Evolutionary conservation across 2,888 invertebrate species (phyloP), one percentile per base, ranked within the genome.

Genomic region (Drosophila fulvimacula): DNA sequence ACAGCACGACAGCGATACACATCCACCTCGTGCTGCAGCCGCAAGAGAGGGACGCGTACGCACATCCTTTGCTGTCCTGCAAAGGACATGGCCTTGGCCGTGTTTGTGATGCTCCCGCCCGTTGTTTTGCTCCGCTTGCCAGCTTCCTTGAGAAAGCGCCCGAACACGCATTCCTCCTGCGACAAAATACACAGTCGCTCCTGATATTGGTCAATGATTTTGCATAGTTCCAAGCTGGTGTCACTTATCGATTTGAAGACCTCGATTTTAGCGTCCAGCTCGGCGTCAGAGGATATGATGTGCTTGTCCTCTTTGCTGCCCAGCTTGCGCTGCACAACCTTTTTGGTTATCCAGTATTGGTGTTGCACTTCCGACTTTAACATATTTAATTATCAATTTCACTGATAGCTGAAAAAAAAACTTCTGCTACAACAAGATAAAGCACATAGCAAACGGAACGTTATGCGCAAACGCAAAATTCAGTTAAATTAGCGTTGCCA

Each of bases 311-410:
- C 99, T 93, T 99, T 99, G 85, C 97, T 96, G 36, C 98, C 98
- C 55, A 99, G 93, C 93, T 98, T 98, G 89, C 97, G 95, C 79
- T 97, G 95, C 49, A 99, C 96, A 65, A 97, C 96, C 93, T 99
- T 99, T 92, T 99, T 99, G 9, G 99, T 99, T 63, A 99, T 96
- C 99, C 99, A 99, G 93, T 97, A 99, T 83, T 98, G 98, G 93
- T 98, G 97, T 92, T 98, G 97, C 95, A 98, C 96, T 91, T 95
- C 95, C 0, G 92, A 91, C 65, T 92, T 92, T 62, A 92, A 77
- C 92, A 92, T 92, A 68, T 84, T 89, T 76, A 38, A 41, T 51
- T 32, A 46, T 30, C 42, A 61, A 66, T 63, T 61, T 65, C 49
- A 57, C 62, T 66, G 60, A 56, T 39, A 61, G 58, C 44, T 65